Base-by-base conservation (phyloP, 2,113 vertebrate genomes). In the Protomyctophum bolini region DNA sequence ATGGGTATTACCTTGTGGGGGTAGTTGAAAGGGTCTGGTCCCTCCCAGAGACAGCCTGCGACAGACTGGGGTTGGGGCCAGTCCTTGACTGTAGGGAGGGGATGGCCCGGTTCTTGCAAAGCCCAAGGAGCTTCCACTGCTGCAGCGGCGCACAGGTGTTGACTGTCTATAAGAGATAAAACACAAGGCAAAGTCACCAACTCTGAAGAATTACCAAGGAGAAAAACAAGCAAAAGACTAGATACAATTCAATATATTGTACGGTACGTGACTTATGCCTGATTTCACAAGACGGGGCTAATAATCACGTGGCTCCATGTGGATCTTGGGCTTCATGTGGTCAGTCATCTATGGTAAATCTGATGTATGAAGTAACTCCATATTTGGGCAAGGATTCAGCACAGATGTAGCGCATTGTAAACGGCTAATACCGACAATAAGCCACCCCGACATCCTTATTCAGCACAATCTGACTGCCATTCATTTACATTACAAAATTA, bases 41-140 rank as follows among this genome's bases (percentile, higher is more conserved):
- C 96, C 96, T 0, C 97, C 96, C 62, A 94, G 86, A 7, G 96
- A 97, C 14, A 94, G 86, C 68, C 95, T 95, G 75, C 94, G 94
- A 57, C 33, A 41, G 5, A 41, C 33, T 41, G 89, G 77, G 47
- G 88, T 71, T 66, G 94, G 65, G 28, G 87, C 8, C 0, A 85
- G 62, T 63, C 90, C 93, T 6, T 91, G 94, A 62, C 94, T 93
- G 28, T 92, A 92, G 0, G 95, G 95, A 29, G 95, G 95, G 0
- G 95, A 97, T 0, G 93, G 94, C 41, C 95, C 95, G 7, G 88
- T 81, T 84, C 94, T 94, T 15, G 86, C 82, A 58, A 92, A 93
- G 62, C 93, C 92, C 77, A 95, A 66, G 6, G 92, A 94, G 76
- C 94, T 95, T 2, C 92, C 93, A 77, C 95, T 97, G 88, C 93